Evolutionary conservation across 2,888 invertebrate species (phyloP).

Genomic region (Elegia similella): DNA sequence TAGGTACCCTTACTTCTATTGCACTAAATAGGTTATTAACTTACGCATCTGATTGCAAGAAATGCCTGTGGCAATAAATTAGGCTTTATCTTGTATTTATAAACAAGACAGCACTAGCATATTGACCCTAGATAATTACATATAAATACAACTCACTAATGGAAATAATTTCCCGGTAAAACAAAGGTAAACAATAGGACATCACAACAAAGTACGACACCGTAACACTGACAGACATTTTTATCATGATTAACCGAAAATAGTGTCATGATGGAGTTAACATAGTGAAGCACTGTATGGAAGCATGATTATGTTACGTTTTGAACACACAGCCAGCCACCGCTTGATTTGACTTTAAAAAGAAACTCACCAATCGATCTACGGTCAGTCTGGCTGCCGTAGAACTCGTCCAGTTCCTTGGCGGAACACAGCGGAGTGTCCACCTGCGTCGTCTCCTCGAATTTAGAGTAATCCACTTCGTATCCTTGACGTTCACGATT

Average conservation of each 20-base stretch:
- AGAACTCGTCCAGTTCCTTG: conserved; percentile 84
- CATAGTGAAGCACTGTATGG: conserved; percentile 31
- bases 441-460: conserved; percentile 89
- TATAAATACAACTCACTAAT: conserved; percentile 36
- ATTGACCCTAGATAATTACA: conserved; percentile 64
- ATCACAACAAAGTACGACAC: conserved; percentile 12
- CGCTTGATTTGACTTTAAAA: conserved; percentile 45
- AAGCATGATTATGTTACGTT: conserved; percentile 40
- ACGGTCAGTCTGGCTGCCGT: conserved; percentile 80
- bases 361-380: conserved; percentile 79
- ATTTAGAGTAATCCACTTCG: conserved; percentile 91
- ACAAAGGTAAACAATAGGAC: conserved; percentile 7
- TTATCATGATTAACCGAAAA: conserved; percentile 32
- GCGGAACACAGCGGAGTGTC: conserved; percentile 90
- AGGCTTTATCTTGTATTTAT: conserved; percentile 43
- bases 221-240: conserved; percentile 31
- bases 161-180: conserved; percentile 28
- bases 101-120: conserved; percentile 45
- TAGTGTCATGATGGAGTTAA: conserved; percentile 27
- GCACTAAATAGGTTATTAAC: conserved; percentile 26
- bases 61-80: conserved; percentile 44
- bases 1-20: conserved; percentile 1
- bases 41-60: conserved; percentile 24
- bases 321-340: conserved; percentile 50
- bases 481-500: conserved; percentile 88